Conservation (phyloP, 2,888 invertebrate genomes). For the Patella caerulea region DNA sequence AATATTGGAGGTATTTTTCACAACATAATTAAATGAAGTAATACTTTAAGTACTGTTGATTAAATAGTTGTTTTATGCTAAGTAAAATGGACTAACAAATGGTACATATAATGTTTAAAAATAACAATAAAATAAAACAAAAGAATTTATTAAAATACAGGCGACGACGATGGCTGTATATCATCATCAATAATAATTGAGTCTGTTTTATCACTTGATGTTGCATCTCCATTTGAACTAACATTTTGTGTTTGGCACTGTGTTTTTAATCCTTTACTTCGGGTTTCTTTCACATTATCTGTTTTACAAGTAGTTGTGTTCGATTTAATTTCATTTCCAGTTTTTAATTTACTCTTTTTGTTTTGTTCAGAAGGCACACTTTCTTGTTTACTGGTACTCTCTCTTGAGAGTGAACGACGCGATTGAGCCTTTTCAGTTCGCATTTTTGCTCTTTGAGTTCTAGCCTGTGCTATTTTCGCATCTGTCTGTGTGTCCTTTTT, state of each 20-base stretch:
- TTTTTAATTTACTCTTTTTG: background rate
- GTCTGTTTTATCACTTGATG: background rate
- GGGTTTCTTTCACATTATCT: background rate
- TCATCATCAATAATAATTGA: background rate
- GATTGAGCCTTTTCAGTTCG: background rate
- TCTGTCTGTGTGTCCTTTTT: background rate
- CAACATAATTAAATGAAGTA: no score
- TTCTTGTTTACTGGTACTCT: background rate
- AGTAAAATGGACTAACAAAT: no score
- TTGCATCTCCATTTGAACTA: background rate
- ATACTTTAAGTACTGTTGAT: no score
- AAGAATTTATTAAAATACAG: background rate
- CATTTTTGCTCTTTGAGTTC: background rate
- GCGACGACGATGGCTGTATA: background rate
- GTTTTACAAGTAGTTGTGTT: no score
- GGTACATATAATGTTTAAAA: no score
- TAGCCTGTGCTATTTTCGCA: background rate
- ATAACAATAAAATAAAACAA: no score
- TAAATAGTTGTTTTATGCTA: no score
- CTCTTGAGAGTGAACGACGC: background rate
- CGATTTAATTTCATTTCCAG: background rate
- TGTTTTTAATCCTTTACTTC: background rate
- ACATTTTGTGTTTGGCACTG: background rate
- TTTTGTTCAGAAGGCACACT: background rate
- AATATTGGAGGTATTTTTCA: no score